Evolutionary conservation across 2,797 vertebrate species (phyloP), one percentile per base, ranked within the genome.

Genomic region (Labeo calbasu): DNA sequence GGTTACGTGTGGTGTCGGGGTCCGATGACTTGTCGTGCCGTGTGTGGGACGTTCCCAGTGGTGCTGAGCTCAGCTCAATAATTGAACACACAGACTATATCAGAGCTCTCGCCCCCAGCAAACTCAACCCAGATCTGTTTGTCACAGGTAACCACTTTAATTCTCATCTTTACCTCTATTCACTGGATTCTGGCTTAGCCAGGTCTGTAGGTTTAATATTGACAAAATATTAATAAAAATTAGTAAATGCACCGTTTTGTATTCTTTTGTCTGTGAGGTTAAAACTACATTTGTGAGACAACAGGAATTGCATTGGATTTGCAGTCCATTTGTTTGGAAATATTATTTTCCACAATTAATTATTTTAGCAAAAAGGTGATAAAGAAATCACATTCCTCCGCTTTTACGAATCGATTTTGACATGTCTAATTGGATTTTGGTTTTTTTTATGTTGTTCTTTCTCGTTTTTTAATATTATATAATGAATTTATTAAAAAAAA

Each of bases 71-170:
- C 2, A 79, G 87, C 81, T 92, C 90, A 1, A 99, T 96, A 81
- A 92, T 82, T 63, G 97, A 99, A 82, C 98, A 99, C 89, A 94
- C 93, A 4, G 98, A 99, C 91, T 99, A 99, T 3, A 93, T 99
- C 81, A 95, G 98, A 83, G 98, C 97, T 0, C 96, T 96, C 3
- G 94, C 96, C 76, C 91, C 96, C 0, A 98, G 97, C 93, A 96
- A 94, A 92, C 93, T 98, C 88, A 99, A 96, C 89, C 92, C 94
- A 36, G 96, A 98, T 91, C 93, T 99, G 50, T 99, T 99, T 88
- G 88, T 98, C 82, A 99, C 98, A 68, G 98, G 98, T 99, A 88
- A 86, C 87, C 17, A 8, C 28, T 14, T 79, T 51, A 48, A 46
- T 55, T 76, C 11, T 12, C 51, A 55, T 28, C 59, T 36, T 36